phyloP scores from a whole-genome alignment of 2,888 invertebrate genomes.

The Lucinisca nassula region DNA sequence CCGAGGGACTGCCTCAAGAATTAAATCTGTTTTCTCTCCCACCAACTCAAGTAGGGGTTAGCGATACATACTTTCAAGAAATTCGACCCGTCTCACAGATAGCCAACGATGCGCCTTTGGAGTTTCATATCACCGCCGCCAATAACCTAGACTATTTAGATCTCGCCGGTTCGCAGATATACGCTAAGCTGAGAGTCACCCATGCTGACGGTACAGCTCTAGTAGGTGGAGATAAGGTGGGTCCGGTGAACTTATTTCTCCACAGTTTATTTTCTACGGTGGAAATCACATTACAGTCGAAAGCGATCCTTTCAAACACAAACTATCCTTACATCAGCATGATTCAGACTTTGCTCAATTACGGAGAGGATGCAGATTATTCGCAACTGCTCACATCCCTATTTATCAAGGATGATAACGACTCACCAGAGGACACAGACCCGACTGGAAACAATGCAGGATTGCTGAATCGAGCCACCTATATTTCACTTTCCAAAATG shows the following conservation, averaged over 20 bases:
- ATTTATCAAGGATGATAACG: background rate
- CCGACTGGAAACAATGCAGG: background rate
- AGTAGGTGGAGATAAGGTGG: background rate
- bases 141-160: background rate
- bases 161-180: background rate
- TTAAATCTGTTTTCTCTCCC: background rate
- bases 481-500: background rate
- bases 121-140: background rate
- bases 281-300: background rate
- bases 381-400: slow-evolving; percentile 18
- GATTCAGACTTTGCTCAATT: background rate
- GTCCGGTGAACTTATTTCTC: background rate
- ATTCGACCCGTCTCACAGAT: background rate
- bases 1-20: background rate
- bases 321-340: background rate
- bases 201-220: background rate
- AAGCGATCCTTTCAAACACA: background rate
- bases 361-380: slow-evolving; percentile 18
- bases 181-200: background rate
- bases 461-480: background rate
- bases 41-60: background rate
- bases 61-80: background rate
- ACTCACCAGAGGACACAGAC: background rate
- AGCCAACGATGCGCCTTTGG: background rate
- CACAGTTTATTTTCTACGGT: background rate